Evolutionary conservation across 2,888 invertebrate species (phyloP), one percentile per base, ranked within the genome.

Genomic region (Callimorpha dominula): DNA sequence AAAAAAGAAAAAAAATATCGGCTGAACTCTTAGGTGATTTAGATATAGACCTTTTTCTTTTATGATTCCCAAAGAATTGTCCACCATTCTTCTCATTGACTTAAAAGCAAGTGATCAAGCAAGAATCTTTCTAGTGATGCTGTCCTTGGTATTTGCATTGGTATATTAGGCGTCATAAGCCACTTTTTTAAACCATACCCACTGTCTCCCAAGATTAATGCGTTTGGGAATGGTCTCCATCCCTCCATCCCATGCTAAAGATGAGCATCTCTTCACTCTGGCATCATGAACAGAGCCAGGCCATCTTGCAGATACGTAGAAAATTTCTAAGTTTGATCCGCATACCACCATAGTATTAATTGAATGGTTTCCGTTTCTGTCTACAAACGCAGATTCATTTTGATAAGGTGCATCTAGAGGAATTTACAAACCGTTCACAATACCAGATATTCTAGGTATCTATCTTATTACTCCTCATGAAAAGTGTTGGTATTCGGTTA

Each of bases 201-300:
- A 68, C 65, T 71, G 57, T 74, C 74, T 65, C 71, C 74, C 46
- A 74, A 71, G 57, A 74, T 71, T 67, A 71, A 64, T 50, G 71
- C 74, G 60, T 71, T 74, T 60, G 74, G 71, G 64, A 74, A 74
- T 54, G 72, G 72, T 70, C 75, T 72, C 70, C 75, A 75, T 65
- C 72, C 70, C 70, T 1, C 31, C 2, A 2, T 31, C 31, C 31
- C 31, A 31, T 31, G 73, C 71, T 69, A 70, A 70, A 15, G 73
- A 63, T 60, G 70, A 74, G 52, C 65, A 68, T 42, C 70, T 71
- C 73, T 1, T 31, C 31, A 31, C 31, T 31, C 31, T 31, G 31
- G 31, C 2, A 31, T 31, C 31, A 50, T 76, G 73, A 65, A 76
- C 71, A 20, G 76, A 76, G 52, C 73, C 76, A 64, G 76, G 73